A percentile compares a stretch with the other conserved stretches of the same genome.
These are phyloP conservation scores for Eupeodes latifasciatus DNA, from an alignment of 2,888 invertebrate genomes.

Conservation along the genomic window DNA sequence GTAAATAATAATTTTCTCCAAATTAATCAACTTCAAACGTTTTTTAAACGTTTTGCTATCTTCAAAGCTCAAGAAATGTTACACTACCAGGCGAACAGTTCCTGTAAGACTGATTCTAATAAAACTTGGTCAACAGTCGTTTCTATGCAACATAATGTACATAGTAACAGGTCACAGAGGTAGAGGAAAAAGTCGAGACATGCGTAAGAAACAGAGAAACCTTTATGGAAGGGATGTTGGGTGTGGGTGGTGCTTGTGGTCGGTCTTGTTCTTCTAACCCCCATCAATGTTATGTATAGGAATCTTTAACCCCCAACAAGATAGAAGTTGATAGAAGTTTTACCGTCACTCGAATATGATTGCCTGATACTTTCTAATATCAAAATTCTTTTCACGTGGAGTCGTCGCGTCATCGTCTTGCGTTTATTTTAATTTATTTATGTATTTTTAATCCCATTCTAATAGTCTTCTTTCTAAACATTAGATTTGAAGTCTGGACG, in stretches of 20 bases:
- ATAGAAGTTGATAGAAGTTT: background rate
- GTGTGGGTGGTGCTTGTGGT: background rate
- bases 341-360: slow-evolving; percentile 74
- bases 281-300: background rate
- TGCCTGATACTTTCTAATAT: slow-evolving; percentile 83
- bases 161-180: too few species aligned
- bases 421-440: slow-evolving; percentile 44
- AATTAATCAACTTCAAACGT: slow-evolving; percentile 81
- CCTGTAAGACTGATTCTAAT: slow-evolving; percentile 17
- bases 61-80: slow-evolving; percentile 83
- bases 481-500: slow-evolving; percentile 34
- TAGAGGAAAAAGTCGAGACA: slow-evolving; percentile 55
- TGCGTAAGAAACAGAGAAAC: slow-evolving; percentile 58
- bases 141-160: background rate
- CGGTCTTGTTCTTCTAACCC: background rate
- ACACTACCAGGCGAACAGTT: slow-evolving; percentile 81
- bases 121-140: background rate
- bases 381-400: slow-evolving; percentile 81
- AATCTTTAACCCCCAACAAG: background rate
- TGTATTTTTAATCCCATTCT: slow-evolving; percentile 31
- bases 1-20: slow-evolving; percentile 55
- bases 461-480: slow-evolving; percentile 60
- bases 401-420: slow-evolving; percentile 74
- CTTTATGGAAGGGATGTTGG: background rate
- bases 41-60: slow-evolving; percentile 81